These are phyloP conservation scores for Gallinago solitaria DNA, from an alignment of 2,797 vertebrate species.

Conservation along the genomic window DNA sequence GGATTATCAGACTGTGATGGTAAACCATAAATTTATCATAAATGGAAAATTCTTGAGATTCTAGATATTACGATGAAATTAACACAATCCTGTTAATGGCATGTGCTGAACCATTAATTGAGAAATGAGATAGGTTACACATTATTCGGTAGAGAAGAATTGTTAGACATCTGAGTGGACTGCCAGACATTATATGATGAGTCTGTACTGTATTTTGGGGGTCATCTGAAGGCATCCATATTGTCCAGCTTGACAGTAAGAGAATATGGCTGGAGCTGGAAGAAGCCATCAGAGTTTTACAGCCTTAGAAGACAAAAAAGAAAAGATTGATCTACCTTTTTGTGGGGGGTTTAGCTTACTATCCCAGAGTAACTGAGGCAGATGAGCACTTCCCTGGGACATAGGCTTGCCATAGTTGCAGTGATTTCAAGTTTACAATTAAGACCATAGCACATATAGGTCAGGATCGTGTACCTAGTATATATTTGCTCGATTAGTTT, in stretches of 20 bases:
- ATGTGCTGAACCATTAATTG: not conserved
- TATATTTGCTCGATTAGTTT: not conserved
- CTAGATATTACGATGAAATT: not conserved
- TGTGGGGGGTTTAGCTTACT: not conserved
- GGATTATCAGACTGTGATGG: not conserved
- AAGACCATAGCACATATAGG: not conserved
- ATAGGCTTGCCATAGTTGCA: not conserved
- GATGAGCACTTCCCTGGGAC: not conserved
- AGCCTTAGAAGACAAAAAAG: not conserved
- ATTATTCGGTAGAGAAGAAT: not conserved
- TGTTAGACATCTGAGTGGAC: not conserved
- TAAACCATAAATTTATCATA: not conserved
- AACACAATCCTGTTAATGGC: not conserved
- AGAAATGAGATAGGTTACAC: not conserved
- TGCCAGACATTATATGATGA: not conserved
- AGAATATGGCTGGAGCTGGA: not conserved
- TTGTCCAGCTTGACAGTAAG: not conserved
- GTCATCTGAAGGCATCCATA: not conserved
- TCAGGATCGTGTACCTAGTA: not conserved
- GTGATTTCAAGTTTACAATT: not conserved
- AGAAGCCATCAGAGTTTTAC: not conserved
- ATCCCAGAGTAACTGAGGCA: not conserved
- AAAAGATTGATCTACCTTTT: not conserved
- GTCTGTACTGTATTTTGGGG: not conserved
- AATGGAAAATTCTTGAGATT: not conserved